Base-by-base conservation (phyloP, 2,888 invertebrate species). In the Acleris sparsana region DNA sequence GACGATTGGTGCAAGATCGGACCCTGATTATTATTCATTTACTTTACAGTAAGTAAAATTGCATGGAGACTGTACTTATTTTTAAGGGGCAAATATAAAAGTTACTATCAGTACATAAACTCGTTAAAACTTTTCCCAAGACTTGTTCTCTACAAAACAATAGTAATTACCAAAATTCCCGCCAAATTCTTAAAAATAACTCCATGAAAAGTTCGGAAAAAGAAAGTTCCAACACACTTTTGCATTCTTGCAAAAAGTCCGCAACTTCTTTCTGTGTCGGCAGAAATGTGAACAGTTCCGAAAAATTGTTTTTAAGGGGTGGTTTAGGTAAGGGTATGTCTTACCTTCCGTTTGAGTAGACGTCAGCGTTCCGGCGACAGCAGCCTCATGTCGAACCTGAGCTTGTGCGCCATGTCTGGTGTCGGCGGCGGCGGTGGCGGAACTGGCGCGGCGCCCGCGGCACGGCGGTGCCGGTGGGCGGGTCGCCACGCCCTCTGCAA, bases 291-390 rank as follows among this genome's bases (percentile, higher is more conserved):
- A 39, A 4, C 4, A 4, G 39, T 13, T 5, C 13, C 11, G 0
- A 13, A 13, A 13, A 39, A 39, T 0, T 11, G 11, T 39, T 13
- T 39, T 4, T 39, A 33, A 53, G 29, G n/a, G 18, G 16, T 22
- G 18, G 5, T 44, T 11, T 11, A 17, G 16, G 33, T 33, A 33
- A 33, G 33, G 33, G 7, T 33, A 9, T 9, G 60, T 43, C 69
- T 58, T 70, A 93, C 93, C 93, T 92, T 92, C 78, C 77, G 87
- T 77, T 87, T 87, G 69, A 93, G 93, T 88, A 93, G 88, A 75
- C 92, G 93, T 93, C 93, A 93, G 93, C 93, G 93, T 79, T 93
- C 93, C 75, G 93, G 93, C 56, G 92, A 91, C 53, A 93, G 85
- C 69, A 92, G 80, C 72, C 89, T 83, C 88, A 90, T 85, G 80